phyloP scores from a whole-genome alignment of 2,888 invertebrate genomes.

The Lasius fuliginosus region DNA sequence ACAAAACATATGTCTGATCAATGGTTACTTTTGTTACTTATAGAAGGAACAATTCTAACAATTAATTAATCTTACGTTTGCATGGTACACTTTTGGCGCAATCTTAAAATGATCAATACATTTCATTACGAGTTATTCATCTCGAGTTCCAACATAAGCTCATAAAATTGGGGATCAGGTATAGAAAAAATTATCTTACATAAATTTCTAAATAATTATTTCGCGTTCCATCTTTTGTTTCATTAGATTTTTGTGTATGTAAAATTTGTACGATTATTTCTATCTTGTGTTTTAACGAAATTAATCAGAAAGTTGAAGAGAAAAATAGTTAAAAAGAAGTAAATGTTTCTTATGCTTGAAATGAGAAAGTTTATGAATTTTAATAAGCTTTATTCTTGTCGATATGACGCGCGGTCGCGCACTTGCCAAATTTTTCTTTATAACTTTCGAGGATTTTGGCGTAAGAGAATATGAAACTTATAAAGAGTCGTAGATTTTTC shows the following conservation, averaged over 20 bases:
- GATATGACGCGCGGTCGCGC: neutral
- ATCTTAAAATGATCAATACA: neutral
- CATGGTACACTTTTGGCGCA: neutral
- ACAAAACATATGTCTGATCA: neutral
- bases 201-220: neutral
- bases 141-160: neutral
- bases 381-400: slow-evolving; percentile 22
- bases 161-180: neutral
- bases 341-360: slow-evolving; percentile 7
- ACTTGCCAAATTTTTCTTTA: slow-evolving; percentile 10
- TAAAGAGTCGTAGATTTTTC: slow-evolving; percentile 14
- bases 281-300: slow-evolving; percentile 2
- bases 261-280: neutral
- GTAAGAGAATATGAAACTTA: slow-evolving; percentile 1
- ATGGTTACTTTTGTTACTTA: slow-evolving; percentile 3
- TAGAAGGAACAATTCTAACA: neutral
- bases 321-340: neutral
- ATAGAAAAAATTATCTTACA: slow-evolving; percentile 1
- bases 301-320: neutral
- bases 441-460: slow-evolving; percentile 22
- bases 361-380: slow-evolving; percentile 22
- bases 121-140: neutral
- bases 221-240: neutral
- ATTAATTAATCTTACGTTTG: neutral
- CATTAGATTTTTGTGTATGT: neutral